Evolutionary conservation across 1,140 invertebrate species (phyloP), one percentile per base, ranked within the genome.

Genomic region (Drosophila pachea): DNA sequence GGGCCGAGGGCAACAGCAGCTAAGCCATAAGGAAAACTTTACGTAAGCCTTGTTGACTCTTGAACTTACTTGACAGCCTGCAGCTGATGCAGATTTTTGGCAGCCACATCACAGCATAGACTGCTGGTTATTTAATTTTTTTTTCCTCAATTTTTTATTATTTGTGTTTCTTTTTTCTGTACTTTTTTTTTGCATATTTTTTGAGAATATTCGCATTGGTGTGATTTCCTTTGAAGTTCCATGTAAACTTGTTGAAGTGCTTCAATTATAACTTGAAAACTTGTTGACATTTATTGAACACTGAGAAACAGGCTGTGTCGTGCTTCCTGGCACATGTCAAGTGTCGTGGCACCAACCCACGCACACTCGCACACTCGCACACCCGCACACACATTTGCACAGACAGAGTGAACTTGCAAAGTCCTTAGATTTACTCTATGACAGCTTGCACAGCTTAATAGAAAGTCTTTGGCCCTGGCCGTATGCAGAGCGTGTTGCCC

Each of bases 211-310:
- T 66, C 22, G 22, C 22, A 22, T 22, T 22, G 22, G 65, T 67
- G 61, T 48, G 62, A 74, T 62, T 72, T 76, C 56, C 55, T 70
- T 66, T 66, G 67, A 66, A 61, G 67, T 54, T 62, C 61, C 68
- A 68, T 64, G 68, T 49, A 61, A 67, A 74, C 69, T 79, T 76
- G 60, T 54, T 66, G 72, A 84, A 83, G 79, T 86, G 81, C 79
- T 86, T 83, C 79, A 83, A 84, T 84, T 83, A 86, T 76, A 86
- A 86, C 73, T 83, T 84, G 81, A 74, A 63, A 84, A 74, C 81
- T 86, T 83, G 81, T 79, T 83, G 79, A 86, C 79, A 84, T 68
- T 79, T 76, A 83, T 83, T 76, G 79, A 84, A 86, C 73, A 84
- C 73, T 68, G 67, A 43, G 62, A 65, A 68, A 63, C 64, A 14